Conservation (phyloP, 2,113 vertebrate genomes). For the Montifringilla adamsi region DNA sequence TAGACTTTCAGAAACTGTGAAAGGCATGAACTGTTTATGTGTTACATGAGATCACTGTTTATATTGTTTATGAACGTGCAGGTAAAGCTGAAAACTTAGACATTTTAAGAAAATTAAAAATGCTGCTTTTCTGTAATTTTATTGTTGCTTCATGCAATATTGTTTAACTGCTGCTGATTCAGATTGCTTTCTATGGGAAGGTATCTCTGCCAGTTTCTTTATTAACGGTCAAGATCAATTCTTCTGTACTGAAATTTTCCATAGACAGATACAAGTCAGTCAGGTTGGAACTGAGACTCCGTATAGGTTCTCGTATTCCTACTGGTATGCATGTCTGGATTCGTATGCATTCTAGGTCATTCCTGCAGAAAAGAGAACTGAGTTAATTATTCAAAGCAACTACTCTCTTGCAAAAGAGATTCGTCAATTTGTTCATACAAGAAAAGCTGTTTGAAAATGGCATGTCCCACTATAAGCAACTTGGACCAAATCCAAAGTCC, state of each 20-base stretch:
- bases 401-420: neutral
- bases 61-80: slow-evolving; percentile 81
- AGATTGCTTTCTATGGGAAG: slow-evolving; percentile 80
- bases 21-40: slow-evolving; percentile 74
- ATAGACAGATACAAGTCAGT: slow-evolving; percentile 74
- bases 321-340: slow-evolving; percentile 71
- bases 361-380: slow-evolving; percentile 77
- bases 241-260: slow-evolving; percentile 75
- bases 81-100: slow-evolving; percentile 78
- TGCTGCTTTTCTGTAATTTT: slow-evolving; percentile 80
- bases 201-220: slow-evolving; percentile 81
- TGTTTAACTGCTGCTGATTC: slow-evolving; percentile 80
- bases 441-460: neutral
- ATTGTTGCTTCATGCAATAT: slow-evolving; percentile 88
- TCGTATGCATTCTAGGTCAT: slow-evolving; percentile 73
- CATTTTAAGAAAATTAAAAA: slow-evolving; percentile 79
- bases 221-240: slow-evolving; percentile 71
- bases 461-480: neutral
- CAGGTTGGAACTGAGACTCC: slow-evolving; percentile 77
- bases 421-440: neutral
- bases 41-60: slow-evolving; percentile 77
- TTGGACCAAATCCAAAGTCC: neutral
- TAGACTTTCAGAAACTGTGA: slow-evolving; percentile 72
- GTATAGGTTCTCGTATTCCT: slow-evolving; percentile 74
- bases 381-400: slow-evolving; percentile 36